Base-by-base conservation (phyloP, 2,888 invertebrate species). In the Apeira syringaria region DNA sequence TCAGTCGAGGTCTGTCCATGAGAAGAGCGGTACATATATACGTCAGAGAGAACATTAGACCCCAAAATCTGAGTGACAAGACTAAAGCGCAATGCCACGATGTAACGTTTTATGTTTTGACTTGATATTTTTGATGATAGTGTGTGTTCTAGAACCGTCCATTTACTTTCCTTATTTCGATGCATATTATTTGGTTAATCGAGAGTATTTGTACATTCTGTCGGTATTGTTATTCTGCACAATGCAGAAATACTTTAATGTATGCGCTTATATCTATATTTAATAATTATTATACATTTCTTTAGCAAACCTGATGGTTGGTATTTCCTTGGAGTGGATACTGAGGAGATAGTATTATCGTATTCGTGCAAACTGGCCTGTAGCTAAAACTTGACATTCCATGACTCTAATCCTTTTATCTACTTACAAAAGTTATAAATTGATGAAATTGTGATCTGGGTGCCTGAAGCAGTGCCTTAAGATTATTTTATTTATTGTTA, bases 181-280 rank as follows among this genome's bases (percentile, higher is more conserved):
- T n/a, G n/a, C n/a, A n/a, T n/a, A n/a, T n/a, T n/a, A n/a, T 47
- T 71, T 74, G 74, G 71, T 76, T 72, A 78, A 70, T 62, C 46
- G 76, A 71, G 68, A 70, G 72, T 83, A 80, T 84, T 83, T 89
- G 88, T 89, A 89, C 88, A 89, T 88, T 88, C 83, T 84, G 86
- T 87, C 87, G 80, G 84, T 87, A 88, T 85, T 88, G 89, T 89
- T 89, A 89, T 89, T 89, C 89, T 89, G 89, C 88, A 89, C 79
- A 89, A 88, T 88, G 89, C 88, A 76, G 89, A 89, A 89, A 87
- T 89, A 88, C 79, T 86, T 87, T 81, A 81, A 76, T 85, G 83
- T 88, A 87, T 89, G 89, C 89, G 89, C 89, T 89, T 89, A 88
- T 86, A 74, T 81, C 77, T 87, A 79, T 86, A 80, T 73, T n/a